Conservation (phyloP, 2,113 vertebrate genomes). For the Psilopsiagon aymara region DNA sequence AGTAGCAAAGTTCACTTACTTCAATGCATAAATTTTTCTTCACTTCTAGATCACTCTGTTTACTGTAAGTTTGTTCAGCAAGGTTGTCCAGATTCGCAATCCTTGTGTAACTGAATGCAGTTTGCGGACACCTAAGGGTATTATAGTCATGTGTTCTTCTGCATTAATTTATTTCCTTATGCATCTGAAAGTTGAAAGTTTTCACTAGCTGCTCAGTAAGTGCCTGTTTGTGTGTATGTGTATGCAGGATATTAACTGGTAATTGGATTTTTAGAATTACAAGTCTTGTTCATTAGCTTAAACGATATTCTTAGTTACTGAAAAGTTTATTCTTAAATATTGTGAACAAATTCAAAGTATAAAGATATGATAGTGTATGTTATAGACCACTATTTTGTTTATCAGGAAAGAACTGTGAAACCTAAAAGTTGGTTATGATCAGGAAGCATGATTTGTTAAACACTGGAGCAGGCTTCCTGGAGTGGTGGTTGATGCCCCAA, state of each 20-base stretch:
- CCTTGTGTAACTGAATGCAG: neutral
- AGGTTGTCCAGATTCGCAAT: neutral
- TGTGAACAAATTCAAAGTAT: neutral
- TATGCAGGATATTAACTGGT: neutral
- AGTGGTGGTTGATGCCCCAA: neutral
- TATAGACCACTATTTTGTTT: neutral
- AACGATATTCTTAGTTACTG: neutral
- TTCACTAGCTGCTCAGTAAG: neutral
- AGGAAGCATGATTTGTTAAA: neutral
- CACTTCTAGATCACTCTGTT: neutral
- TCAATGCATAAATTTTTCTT: neutral
- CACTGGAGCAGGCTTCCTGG: neutral
- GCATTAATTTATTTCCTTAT: neutral
- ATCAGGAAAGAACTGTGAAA: neutral
- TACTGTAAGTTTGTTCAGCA: neutral
- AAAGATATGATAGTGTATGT: accelerated
- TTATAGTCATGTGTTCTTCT: neutral
- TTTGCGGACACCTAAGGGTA: neutral
- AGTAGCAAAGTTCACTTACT: neutral
- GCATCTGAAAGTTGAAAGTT: neutral
- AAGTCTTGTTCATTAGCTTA: neutral
- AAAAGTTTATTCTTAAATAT: neutral
- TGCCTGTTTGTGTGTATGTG: neutral
- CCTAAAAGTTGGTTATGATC: neutral
- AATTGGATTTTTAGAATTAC: neutral